Base-by-base conservation (phyloP, 1,140 invertebrate genomes). In the Phthorimaea operculella region DNA sequence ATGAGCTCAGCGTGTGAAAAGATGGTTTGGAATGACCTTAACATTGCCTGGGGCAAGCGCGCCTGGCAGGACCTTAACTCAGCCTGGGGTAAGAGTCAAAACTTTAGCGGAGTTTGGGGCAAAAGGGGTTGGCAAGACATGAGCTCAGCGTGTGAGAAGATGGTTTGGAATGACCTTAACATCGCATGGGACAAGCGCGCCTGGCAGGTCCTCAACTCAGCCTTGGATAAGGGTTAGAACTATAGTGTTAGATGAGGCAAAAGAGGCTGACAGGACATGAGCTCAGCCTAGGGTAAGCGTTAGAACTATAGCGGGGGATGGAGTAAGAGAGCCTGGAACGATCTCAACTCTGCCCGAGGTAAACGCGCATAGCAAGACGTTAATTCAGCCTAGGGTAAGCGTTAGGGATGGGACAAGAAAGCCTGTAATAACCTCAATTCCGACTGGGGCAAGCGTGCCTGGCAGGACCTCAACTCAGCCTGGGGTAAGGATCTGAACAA, bases 1-100 rank as follows among this genome's bases (percentile, higher is more conserved):
- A 12, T 48, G 45, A 48, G 16, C 45, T 18, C 45, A 16, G 45
- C 45, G 4, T 77, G 72, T 62, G 3, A 9, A 9, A 91, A 91
- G 58, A 74, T 90, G 1, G 87, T 83, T 48, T 91, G 90, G 90
- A 87, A 88, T 53, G 87, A 88, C 62, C 81, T 91, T n/a, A 87
- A 88, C 59, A 86, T 87, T 0, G 87, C 87, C 0, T 91, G 90
- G 69, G 87, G 89, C 39, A 91, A 91, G 58, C 75, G 90, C 1
- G 87, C 84, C 49, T 91, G 90, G 90, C 87, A 88, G 52, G 87
- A 88, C 62, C 82, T 91, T 55, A 88, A 87, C 55, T 86, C 86
- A 0, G 88, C 88, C 0, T 91, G 90, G 85, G 89, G 87, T 51
- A 91, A 91, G 59, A 77, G 4, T 28, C 21, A 6, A 6, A 28